These are phyloP conservation scores for Drosophila watanabei DNA, from an alignment of 1,140 invertebrate species.

Conservation along the genomic window DNA sequence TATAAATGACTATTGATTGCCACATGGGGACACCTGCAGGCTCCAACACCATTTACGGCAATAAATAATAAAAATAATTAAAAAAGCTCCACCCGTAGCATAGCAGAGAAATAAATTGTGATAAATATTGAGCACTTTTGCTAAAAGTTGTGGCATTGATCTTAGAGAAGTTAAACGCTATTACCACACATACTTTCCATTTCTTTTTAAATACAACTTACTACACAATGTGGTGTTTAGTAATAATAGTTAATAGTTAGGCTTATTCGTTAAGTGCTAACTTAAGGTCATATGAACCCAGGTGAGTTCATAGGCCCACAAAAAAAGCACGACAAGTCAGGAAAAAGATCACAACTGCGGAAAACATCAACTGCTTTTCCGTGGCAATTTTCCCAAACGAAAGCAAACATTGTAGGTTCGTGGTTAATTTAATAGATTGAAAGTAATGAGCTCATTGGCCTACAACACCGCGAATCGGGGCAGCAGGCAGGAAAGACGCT, in stretches of 20 bases:
- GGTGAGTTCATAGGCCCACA: not conserved
- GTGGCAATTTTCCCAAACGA: conserved; percentile 44
- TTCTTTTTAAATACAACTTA: not conserved
- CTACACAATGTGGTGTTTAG: too few relatives aligned
- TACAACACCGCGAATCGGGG: conserved; percentile 51
- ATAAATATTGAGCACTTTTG: not conserved
- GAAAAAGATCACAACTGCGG: conserved; percentile 16
- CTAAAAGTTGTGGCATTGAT: conserved; percentile 29
- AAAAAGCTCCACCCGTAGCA: conserved; percentile 22
- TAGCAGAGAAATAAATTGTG: conserved; percentile 11
- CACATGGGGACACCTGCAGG: conserved; percentile 48
- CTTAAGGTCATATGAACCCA: not conserved
- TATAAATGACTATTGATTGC: conserved; percentile 30
- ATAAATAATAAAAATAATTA: conserved; percentile 30
- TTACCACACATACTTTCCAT: not conserved
- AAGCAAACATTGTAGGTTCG: conserved; percentile 38
- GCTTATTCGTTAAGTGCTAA: not conserved
- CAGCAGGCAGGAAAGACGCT: conserved; percentile 10
- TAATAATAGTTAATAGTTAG: too few relatives aligned
- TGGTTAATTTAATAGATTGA: conserved; percentile 53
- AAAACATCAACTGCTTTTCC: conserved; percentile 35
- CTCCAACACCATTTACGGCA: conserved; percentile 6
- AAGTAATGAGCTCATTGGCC: conserved; percentile 66
- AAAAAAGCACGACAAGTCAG: not conserved
- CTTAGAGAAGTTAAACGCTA: not conserved